Percentiles rank a stretch among this genome's conserved stretches.
Evolutionary conservation across 2,888 invertebrate genomes (phyloP).

Genomic region (Anticlea derivata): DNA sequence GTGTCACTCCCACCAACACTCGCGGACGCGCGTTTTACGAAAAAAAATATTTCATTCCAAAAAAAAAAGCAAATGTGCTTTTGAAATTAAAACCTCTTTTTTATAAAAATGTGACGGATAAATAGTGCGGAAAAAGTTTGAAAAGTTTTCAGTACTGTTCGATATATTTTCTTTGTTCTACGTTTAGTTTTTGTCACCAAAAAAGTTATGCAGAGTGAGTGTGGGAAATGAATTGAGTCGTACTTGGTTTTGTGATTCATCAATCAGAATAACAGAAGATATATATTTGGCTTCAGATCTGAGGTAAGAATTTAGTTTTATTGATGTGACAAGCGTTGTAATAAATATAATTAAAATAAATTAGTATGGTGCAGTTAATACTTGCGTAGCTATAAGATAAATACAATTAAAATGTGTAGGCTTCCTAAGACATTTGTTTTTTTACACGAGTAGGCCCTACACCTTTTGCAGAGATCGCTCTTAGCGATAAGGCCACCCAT

Average conservation of each 20-base stretch:
- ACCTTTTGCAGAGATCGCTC: too few species aligned
- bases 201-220: neutral
- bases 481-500: too few species aligned
- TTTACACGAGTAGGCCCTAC: too few species aligned
- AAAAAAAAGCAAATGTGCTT: neutral
- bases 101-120: neutral
- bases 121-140: neutral
- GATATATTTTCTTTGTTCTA: too few species aligned
- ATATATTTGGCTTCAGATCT: slow-evolving; percentile 7
- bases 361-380: too few species aligned
- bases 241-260: neutral
- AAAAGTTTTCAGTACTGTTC: neutral
- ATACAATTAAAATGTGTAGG: too few species aligned
- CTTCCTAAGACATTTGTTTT: too few species aligned
- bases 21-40: slow-evolving; percentile 13
- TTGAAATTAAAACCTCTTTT: slow-evolving; percentile 16
- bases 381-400: too few species aligned
- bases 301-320: slow-evolving; percentile 12
- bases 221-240: neutral
- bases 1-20: slow-evolving; percentile 45
- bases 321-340: too few species aligned
- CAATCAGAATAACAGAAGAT: neutral
- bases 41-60: neutral
- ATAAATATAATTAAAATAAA: too few species aligned
- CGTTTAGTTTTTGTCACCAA: neutral